A percentile compares a stretch with the other conserved stretches of the same genome.
Evolutionary conservation across 2,888 invertebrate genomes (phyloP).

Genomic region (Diploptera punctata): DNA sequence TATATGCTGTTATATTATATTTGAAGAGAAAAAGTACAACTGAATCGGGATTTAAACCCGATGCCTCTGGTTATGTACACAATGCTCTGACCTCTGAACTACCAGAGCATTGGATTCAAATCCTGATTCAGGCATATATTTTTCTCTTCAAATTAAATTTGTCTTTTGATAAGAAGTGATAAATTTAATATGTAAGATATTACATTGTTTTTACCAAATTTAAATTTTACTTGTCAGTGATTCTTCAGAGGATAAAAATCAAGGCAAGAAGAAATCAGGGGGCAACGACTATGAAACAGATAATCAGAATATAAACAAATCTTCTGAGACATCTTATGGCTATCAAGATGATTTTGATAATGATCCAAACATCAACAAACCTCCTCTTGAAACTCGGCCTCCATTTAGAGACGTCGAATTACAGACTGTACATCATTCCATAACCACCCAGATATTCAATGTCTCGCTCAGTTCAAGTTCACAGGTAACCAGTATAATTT

Average conservation of each 20-base stretch:
- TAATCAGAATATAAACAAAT: neutral
- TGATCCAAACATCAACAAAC: neutral
- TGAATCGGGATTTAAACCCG: too few species aligned
- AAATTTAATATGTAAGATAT: too few species aligned
- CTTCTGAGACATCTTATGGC: conserved; percentile 2
- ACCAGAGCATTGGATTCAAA: too few species aligned
- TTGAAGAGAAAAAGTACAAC: too few species aligned
- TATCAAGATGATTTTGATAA: conserved; percentile 16
- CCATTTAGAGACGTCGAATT: neutral
- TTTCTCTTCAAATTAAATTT: too few species aligned
- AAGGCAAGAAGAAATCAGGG: neutral
- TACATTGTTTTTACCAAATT: too few species aligned
- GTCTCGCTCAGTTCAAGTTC: neutral
- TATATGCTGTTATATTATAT: too few species aligned
- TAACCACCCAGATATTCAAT: neutral
- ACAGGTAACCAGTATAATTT: neutral
- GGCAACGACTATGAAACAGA: neutral
- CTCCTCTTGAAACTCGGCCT: neutral
- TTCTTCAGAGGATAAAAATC: neutral
- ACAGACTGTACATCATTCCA: neutral
- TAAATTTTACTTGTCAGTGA: too few species aligned
- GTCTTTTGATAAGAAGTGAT: too few species aligned
- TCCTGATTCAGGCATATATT: too few species aligned
- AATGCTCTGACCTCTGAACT: too few species aligned
- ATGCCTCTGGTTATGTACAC: too few species aligned